A percentile compares a stretch with the other conserved stretches of the same genome.
These are phyloP conservation scores for Hoplodrina blanda DNA, from an alignment of 2,888 invertebrate species.

Conservation along the genomic window DNA sequence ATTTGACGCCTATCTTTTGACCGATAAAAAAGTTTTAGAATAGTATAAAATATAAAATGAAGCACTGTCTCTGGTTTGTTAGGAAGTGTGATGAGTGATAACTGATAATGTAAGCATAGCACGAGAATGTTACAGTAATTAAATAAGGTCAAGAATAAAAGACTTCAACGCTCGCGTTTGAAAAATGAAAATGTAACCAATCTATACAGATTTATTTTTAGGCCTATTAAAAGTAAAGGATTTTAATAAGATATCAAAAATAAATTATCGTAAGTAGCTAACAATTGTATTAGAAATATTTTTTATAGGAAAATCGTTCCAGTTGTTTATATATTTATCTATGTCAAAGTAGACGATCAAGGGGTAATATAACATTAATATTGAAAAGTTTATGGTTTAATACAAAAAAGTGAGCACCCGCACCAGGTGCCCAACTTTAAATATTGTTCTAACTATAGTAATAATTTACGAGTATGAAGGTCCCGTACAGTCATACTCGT, in stretches of 20 bases:
- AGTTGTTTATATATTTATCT: too few relatives aligned
- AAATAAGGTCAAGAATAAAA: constrained; percentile 53
- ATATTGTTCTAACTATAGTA: too few relatives aligned
- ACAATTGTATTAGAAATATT: too few relatives aligned
- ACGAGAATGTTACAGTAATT: constrained; percentile 2
- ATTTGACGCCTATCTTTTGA: too few relatives aligned
- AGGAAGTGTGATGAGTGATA: constrained; percentile 1
- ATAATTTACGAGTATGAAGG: too few relatives aligned
- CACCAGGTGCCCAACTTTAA: too few relatives aligned
- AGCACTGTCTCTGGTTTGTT: neutral
- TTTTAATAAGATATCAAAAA: neutral
- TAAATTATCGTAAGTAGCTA: neutral
- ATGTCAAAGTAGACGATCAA: too few relatives aligned
- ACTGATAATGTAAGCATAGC: constrained; percentile 2
- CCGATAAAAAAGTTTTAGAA: neutral
- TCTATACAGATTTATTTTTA: neutral
- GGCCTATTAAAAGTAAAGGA: neutral
- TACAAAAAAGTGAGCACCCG: too few relatives aligned
- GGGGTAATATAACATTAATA: too few relatives aligned
- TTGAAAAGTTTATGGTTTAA: too few relatives aligned
- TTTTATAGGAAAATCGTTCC: too few relatives aligned
- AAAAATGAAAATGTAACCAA: constrained; percentile 2
- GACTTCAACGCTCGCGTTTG: constrained; percentile 56
- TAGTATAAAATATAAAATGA: neutral
- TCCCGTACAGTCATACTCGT: too few relatives aligned